phyloP scores from a whole-genome alignment of 2,113 vertebrate genomes.

The Pleuronectes platessa region DNA sequence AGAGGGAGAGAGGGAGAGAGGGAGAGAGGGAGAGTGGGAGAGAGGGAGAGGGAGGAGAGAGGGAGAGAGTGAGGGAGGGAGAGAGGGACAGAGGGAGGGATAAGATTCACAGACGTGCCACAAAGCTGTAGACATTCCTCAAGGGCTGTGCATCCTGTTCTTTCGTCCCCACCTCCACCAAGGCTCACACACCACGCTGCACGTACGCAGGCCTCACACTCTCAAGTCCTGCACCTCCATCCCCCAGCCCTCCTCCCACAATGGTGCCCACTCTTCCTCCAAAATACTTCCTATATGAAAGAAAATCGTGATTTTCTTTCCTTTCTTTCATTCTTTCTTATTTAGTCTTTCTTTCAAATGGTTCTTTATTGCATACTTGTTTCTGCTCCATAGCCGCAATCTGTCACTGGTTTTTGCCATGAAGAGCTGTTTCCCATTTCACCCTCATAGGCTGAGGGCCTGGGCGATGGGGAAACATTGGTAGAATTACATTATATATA shows the following conservation, averaged over 20 bases:
- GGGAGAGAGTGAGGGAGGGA: conserved; percentile 11
- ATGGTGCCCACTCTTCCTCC: conserved; percentile 57
- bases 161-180: conserved; percentile 75
- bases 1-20: neutral
- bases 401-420: no score
- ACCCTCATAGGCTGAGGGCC: no score
- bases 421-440: no score
- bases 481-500: no score
- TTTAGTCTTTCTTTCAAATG: neutral
- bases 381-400: no score
- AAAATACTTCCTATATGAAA: conserved; percentile 68
- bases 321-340: conserved; percentile 2
- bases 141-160: conserved; percentile 83
- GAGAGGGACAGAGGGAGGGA: conserved; percentile 47
- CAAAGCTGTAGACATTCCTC: conserved; percentile 79
- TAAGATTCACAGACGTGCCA: conserved; percentile 74
- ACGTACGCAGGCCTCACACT: conserved; percentile 75
- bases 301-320: conserved; percentile 82
- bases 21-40: conserved; percentile 29
- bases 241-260: conserved; percentile 16
- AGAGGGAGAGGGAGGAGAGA: neutral
- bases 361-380: neutral
- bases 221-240: neutral
- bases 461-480: no score
- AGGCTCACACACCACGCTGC: conserved; percentile 70